Percentiles rank a stretch among this genome's conserved stretches.
phyloP scores from a whole-genome alignment of 2,113 vertebrate species.

The Thunnus thynnus region DNA sequence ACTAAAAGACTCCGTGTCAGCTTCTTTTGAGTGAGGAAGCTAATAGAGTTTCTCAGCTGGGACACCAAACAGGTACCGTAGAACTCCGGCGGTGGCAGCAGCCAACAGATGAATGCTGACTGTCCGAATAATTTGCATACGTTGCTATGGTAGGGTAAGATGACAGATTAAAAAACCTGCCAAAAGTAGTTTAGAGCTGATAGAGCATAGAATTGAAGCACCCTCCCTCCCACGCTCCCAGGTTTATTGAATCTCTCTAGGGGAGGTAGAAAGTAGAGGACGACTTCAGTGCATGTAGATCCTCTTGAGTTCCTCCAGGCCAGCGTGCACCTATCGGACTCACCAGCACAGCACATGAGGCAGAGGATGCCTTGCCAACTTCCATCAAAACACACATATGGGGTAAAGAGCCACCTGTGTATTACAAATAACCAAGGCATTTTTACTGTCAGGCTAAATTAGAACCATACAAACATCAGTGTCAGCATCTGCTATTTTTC shows the following conservation, averaged over 20 bases:
- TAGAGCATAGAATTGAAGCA: constrained; percentile 41
- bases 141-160: neutral
- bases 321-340: neutral
- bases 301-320: neutral
- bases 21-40: constrained; percentile 12
- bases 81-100: neutral
- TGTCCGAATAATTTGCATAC: constrained; percentile 21
- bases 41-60: constrained; percentile 30
- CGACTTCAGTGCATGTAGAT: neutral
- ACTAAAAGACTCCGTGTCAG: constrained; percentile 15
- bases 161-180: constrained; percentile 28
- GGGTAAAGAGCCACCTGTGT: neutral
- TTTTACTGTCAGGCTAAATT: neutral
- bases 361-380: neutral
- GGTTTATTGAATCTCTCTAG: constrained; percentile 33
- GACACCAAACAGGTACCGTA: constrained; percentile 23
- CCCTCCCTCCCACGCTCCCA: neutral
- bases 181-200: constrained; percentile 24
- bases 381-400: constrained; percentile 4
- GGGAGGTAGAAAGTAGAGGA: constrained; percentile 17
- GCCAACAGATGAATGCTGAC: constrained; percentile 35
- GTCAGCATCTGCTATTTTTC: neutral
- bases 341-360: neutral
- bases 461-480: neutral
- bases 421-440: neutral